A percentile compares a stretch with the other conserved stretches of the same genome.
Conservation (phyloP, 2,113 vertebrate species). For the Toxostoma redivivum region DNA sequence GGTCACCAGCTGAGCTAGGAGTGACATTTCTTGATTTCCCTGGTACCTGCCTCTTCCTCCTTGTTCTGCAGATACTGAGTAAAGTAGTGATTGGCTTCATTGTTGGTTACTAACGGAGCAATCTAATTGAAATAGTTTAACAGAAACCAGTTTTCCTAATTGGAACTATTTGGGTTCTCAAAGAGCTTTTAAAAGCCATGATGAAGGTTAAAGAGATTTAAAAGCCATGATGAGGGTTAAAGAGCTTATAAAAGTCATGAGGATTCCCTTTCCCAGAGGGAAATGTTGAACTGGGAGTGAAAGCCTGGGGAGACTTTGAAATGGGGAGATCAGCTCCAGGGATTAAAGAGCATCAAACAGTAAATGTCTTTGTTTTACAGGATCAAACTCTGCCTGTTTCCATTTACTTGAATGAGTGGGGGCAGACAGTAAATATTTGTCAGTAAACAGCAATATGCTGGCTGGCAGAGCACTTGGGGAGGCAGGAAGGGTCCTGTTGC, state of each 20-base stretch:
- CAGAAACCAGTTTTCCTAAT: background rate
- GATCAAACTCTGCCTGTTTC: background rate
- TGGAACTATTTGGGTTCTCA: background rate
- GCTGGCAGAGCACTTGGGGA: background rate
- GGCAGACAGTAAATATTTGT: background rate
- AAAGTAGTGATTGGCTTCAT: background rate
- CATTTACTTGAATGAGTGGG: background rate
- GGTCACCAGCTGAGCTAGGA: background rate
- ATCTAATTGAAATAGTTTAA: background rate
- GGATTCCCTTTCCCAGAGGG: background rate
- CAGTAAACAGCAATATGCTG: background rate
- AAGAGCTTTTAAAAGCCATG: background rate
- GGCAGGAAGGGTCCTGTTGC: background rate
- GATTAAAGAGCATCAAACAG: background rate
- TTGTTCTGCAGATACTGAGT: background rate
- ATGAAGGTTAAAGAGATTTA: background rate
- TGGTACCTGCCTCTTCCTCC: background rate
- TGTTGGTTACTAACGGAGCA: background rate
- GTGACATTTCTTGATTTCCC: background rate
- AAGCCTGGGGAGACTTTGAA: background rate
- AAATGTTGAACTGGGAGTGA: background rate
- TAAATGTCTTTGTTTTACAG: background rate
- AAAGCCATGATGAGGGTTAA: background rate
- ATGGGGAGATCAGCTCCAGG: rapidly evolving
- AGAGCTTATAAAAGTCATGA: background rate